These are phyloP conservation scores for Grus americana DNA, from an alignment of 2,113 vertebrate species.

Conservation along the genomic window DNA sequence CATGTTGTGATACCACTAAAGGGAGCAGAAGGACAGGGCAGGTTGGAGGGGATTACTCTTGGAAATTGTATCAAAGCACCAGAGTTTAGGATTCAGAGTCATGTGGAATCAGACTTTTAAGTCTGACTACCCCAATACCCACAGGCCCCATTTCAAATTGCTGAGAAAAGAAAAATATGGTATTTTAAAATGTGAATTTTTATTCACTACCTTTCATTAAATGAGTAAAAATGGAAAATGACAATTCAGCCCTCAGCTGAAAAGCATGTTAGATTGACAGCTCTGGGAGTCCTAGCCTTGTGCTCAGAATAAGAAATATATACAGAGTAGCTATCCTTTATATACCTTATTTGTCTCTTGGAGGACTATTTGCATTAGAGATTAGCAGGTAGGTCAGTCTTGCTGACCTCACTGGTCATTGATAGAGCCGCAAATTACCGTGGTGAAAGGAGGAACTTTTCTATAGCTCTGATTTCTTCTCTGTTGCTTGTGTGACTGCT, in stretches of 20 bases:
- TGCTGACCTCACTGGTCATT: neutral
- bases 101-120: neutral
- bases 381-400: neutral
- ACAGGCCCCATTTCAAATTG: neutral
- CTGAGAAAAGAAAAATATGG: neutral
- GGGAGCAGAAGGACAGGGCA: neutral
- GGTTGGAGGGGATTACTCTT: neutral
- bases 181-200: constrained; percentile 2
- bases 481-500: neutral
- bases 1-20: neutral
- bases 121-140: neutral
- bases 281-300: neutral
- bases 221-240: constrained; percentile 27
- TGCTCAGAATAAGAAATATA: neutral
- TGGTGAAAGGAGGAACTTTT: neutral
- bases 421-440: neutral
- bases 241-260: constrained; percentile 17
- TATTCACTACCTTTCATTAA: constrained; percentile 11
- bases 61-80: neutral
- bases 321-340: neutral
- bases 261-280: constrained; percentile 8
- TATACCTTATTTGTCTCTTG: neutral
- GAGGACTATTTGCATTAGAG: neutral
- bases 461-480: neutral
- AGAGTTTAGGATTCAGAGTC: constrained; percentile 13